phyloP scores from a whole-genome alignment of 2,113 vertebrate genomes.

The Danionella cerebrum region DNA sequence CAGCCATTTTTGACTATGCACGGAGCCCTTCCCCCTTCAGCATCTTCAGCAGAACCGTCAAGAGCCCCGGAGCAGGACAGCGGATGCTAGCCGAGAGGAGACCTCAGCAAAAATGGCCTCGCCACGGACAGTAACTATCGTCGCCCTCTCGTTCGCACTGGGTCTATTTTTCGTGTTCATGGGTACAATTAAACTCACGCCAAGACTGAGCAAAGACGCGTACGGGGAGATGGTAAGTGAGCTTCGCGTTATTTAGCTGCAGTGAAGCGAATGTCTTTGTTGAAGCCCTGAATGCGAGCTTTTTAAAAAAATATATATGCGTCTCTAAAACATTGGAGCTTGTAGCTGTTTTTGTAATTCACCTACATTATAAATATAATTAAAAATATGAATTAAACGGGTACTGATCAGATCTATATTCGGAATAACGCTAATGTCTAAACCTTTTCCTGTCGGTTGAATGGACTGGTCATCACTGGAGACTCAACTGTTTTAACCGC shows the following conservation, averaged over 20 bases:
- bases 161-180: conserved; percentile 97
- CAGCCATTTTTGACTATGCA: conserved; percentile 38
- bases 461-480: too few relatives aligned
- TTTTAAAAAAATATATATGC: too few relatives aligned
- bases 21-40: conserved; percentile 51
- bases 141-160: conserved; percentile 87
- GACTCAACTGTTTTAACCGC: too few relatives aligned
- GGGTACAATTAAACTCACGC: conserved; percentile 95
- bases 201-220: conserved; percentile 91
- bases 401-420: too few relatives aligned
- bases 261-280: conserved; percentile 6
- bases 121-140: conserved; percentile 84
- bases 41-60: conserved; percentile 38
- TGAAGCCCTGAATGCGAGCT: too few relatives aligned
- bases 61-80: conserved; percentile 23
- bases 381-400: too few relatives aligned
- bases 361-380: too few relatives aligned
- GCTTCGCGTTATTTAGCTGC: background rate
- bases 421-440: too few relatives aligned
- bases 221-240: conserved; percentile 94
- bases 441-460: too few relatives aligned
- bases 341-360: background rate
- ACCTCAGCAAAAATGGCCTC: conserved; percentile 74
- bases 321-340: too few relatives aligned
- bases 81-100: conserved; percentile 26